Base-by-base conservation (phyloP, 2,797 vertebrate species). In the Microctenopoma lineatum region DNA sequence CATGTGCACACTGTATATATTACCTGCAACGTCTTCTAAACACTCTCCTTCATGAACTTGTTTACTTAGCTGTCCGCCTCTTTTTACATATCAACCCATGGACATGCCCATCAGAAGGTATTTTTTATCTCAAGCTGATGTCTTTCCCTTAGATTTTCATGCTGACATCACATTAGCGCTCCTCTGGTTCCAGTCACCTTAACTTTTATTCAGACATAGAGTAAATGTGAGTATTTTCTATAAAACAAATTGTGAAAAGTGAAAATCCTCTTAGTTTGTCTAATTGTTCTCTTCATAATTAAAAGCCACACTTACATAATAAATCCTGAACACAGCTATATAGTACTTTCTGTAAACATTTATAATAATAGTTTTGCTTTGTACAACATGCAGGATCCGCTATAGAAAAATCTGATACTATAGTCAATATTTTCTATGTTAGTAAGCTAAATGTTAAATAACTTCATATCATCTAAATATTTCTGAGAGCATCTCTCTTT, bases 81-180 rank as follows among this genome's bases (percentile, higher is more conserved):
- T 47, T 60, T 39, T 54, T 13, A 8, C 58, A 27, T 74, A 67
- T 75, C 56, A 59, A 29, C 15, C 38, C 60, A 66, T 42, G 57
- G 59, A 42, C 5, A 46, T 66, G 36, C 45, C 62, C 76, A 79
- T 75, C 79, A 78, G 32, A 45, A 62, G 26, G 41, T 53, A 34
- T 81, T 65, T 21, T 70, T 14, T 29, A 51, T 79, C 61, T 55
- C 21, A 34, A 61, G 67, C 59, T 73, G 25, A 68, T 16, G 46
- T 75, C 72, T 47, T 69, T 84, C 71, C 21, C 7, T 73, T 67
- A 42, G 39, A 73, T 70, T 75, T 79, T 60, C 58, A 79, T 70
- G 77, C 48, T 6, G 42, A 34, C 73, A 15, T 66, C 58, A 42
- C 46, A 69, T 75, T 62, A 57, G 26, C 39, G 34, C 10, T 51